Evolutionary conservation across 2,888 invertebrate genomes (phyloP), one percentile per base, ranked within the genome.

Genomic region (Drosophila formosana): DNA sequence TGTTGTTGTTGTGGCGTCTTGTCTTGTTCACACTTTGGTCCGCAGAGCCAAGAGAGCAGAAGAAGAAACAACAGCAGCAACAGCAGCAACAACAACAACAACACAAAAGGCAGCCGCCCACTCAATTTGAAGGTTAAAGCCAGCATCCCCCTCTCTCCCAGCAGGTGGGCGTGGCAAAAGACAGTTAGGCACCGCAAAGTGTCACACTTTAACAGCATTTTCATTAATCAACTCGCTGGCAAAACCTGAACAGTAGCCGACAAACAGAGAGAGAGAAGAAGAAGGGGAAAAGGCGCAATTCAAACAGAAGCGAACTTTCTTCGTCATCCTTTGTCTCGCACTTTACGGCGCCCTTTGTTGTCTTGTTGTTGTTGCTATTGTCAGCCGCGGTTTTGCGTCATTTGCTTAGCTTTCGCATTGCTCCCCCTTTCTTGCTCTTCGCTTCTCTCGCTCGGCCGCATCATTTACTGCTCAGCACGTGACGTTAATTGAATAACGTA

Each of bases 131-230:
- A 76, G 75, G 77, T 77, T 73, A 60, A 47, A 55, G n/a, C 41
- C 32, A 50, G 56, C 52, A 25, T 26, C n/a, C 23, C 6, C 28
- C 26, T 11, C 11, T 9, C 13, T 2, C 58, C 4, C 57, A 47
- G 46, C 69, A 57, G 75, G 75, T 78, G 78, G 76, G 80, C 78
- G 81, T 81, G 78, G 70, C 73, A 55, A 65, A 11, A 60, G 75
- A 68, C 86, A 79, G 75, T 80, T 72, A 70, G 78, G 72, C 76
- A 73, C 84, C 83, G 74, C 84, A 84, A 87, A 83, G 75, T 84
- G 87, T 87, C 83, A 87, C 84, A 84, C 80, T 84, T 83, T 84
- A 82, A 84, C 83, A 80, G 80, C 78, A 80, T 87, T 84, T 84
- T 84, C 83, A 87, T 84, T 84, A 87, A 84, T 87, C 83, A 84